Evolutionary conservation across 1,140 invertebrate genomes (phyloP).

Genomic region (Homalodisca vitripennis): DNA sequence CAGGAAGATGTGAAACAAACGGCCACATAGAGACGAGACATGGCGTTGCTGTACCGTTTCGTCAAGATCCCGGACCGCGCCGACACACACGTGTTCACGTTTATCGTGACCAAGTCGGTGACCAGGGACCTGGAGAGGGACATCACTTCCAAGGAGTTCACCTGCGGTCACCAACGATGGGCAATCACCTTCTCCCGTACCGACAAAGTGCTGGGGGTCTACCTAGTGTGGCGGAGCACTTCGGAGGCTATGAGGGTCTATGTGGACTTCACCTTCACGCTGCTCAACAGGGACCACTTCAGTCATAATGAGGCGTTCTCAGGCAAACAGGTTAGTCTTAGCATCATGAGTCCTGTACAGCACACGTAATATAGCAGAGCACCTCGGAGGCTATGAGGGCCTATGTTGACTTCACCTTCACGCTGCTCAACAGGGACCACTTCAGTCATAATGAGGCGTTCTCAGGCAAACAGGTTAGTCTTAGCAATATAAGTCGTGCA

Average conservation of each 20-base stretch:
- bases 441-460: too few species aligned
- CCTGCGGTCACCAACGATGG: conserved; percentile 84
- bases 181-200: conserved; percentile 80
- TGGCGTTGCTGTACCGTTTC: conserved; percentile 83
- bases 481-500: too few species aligned
- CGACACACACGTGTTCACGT: conserved; percentile 83
- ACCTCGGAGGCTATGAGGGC: too few species aligned
- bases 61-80: conserved; percentile 79
- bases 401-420: too few species aligned
- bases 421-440: too few species aligned
- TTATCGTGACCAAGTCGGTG: conserved; percentile 77
- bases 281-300: conserved; percentile 83
- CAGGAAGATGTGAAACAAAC: neutral
- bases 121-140: conserved; percentile 77
- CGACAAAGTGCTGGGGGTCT: conserved; percentile 78
- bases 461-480: too few species aligned
- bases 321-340: conserved; percentile 65
- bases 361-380: too few species aligned
- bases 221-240: conserved; percentile 74
- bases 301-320: conserved; percentile 81
- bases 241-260: conserved; percentile 74
- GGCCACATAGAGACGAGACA: conserved; percentile 42
- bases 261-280: conserved; percentile 81
- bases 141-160: conserved; percentile 81
- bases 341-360: too few species aligned